These are phyloP conservation scores for Xylota sylvarum DNA, from an alignment of 2,888 invertebrate species.

Conservation along the genomic window DNA sequence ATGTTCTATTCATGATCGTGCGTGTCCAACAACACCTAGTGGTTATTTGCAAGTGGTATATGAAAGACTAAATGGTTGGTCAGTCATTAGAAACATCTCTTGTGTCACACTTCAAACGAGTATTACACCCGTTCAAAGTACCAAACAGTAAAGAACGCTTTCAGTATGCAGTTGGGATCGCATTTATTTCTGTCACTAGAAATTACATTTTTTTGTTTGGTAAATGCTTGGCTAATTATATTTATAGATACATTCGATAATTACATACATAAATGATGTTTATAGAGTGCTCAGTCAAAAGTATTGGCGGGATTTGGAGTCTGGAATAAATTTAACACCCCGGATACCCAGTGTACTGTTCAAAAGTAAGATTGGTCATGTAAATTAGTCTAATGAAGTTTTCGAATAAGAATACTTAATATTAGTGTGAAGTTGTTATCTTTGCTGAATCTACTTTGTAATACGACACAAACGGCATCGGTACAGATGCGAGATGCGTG, in stretches of 20 bases:
- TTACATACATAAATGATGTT: not conserved
- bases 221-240: not conserved
- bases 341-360: constrained; percentile 44
- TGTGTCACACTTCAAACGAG: constrained; percentile 10
- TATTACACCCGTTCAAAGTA: not conserved
- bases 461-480: constrained; percentile 88
- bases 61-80: constrained; percentile 23
- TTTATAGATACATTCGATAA: not conserved
- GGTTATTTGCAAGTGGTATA: not conserved
- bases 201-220: constrained; percentile 32
- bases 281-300: constrained; percentile 37
- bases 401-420: not conserved
- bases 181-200: constrained; percentile 22
- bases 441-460: constrained; percentile 88
- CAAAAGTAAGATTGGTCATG: constrained; percentile 40
- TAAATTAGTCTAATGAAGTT: not conserved
- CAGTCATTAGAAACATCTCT: constrained; percentile 33
- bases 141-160: not conserved
- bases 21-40: not conserved
- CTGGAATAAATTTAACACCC: constrained; percentile 43
- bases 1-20: constrained; percentile 29
- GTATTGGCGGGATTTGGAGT: constrained; percentile 47
- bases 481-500: constrained; percentile 87
- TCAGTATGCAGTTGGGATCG: constrained; percentile 53
- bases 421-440: constrained; percentile 83